Conservation (phyloP, 2,888 invertebrate species). For the Eustalomyia histrio region DNA sequence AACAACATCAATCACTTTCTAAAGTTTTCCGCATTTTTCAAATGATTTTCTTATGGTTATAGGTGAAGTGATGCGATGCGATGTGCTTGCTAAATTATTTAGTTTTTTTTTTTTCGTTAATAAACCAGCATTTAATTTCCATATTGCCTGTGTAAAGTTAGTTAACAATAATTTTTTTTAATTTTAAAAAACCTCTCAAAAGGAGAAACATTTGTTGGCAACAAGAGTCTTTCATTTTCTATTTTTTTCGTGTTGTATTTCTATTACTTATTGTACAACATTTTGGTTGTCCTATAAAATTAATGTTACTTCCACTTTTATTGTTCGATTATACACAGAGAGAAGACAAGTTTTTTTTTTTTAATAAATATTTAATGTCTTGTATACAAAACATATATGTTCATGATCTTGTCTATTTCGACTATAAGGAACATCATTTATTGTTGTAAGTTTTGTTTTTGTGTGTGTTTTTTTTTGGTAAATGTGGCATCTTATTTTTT, state of each 20-base stretch:
- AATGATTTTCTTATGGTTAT: constrained; percentile 40
- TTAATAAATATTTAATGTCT: neutral
- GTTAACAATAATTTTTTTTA: constrained; percentile 33
- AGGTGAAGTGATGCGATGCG: neutral
- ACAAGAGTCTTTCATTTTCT: neutral
- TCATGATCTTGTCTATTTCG: constrained; percentile 59
- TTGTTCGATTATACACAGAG: constrained; percentile 15
- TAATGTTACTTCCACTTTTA: constrained; percentile 56
- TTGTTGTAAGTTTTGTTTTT: constrained; percentile 15
- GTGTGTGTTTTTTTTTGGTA: neutral
- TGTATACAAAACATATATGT: constrained; percentile 26
- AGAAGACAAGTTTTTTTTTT: constrained; percentile 1
- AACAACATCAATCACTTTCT: constrained; percentile 65
- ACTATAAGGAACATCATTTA: constrained; percentile 50
- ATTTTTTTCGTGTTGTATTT: constrained; percentile 19
- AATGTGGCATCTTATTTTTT: constrained; percentile 8
- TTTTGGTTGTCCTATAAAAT: constrained; percentile 60
- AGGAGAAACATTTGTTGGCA: constrained; percentile 20
- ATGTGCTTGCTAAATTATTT: constrained; percentile 29
- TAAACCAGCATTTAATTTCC: constrained; percentile 56
- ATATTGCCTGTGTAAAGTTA: constrained; percentile 47
- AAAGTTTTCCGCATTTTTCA: constrained; percentile 66
- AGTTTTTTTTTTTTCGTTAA: constrained; percentile 20
- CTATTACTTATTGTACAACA: constrained; percentile 28
- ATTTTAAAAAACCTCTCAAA: neutral